Percentiles rank a stretch among this genome's conserved stretches.
Evolutionary conservation across 53 echinoderm and acorn worm genomes (phyloP).

Genomic region (Crossaster papposus): DNA sequence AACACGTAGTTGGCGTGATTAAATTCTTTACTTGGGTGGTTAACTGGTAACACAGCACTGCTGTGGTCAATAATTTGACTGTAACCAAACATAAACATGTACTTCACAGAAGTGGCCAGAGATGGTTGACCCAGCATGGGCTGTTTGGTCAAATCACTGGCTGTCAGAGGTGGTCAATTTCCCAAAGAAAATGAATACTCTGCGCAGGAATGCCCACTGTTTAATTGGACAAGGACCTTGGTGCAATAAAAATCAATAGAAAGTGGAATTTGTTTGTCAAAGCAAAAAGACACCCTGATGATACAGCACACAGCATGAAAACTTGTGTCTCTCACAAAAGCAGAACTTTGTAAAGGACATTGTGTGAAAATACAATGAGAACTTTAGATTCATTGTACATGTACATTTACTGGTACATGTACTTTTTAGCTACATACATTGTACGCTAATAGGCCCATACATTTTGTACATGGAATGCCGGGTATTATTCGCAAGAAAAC

Average conservation of each 20-base stretch:
- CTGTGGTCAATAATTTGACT: background rate
- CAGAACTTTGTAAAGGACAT: background rate
- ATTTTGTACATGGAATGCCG: no score
- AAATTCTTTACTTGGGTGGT: background rate
- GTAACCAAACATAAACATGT: background rate
- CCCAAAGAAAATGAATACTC: constrained; percentile 18
- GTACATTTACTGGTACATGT: no score
- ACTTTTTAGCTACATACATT: no score
- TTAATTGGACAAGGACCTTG: background rate
- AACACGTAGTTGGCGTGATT: background rate
- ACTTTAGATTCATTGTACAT: background rate
- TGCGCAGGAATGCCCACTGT: background rate
- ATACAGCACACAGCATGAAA: background rate
- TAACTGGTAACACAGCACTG: background rate
- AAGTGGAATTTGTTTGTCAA: background rate
- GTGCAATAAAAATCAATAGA: background rate
- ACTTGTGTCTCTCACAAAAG: background rate
- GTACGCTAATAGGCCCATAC: no score
- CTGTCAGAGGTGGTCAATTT: background rate
- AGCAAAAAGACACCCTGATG: background rate
- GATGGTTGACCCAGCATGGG: background rate
- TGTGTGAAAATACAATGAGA: background rate
- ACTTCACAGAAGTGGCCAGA: background rate
- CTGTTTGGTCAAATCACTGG: background rate
- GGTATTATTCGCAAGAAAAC: no score